Percentiles rank a stretch among this genome's conserved stretches.
These are phyloP conservation scores for Sussaba pulchella DNA, from an alignment of 2,888 invertebrate species.

Conservation along the genomic window DNA sequence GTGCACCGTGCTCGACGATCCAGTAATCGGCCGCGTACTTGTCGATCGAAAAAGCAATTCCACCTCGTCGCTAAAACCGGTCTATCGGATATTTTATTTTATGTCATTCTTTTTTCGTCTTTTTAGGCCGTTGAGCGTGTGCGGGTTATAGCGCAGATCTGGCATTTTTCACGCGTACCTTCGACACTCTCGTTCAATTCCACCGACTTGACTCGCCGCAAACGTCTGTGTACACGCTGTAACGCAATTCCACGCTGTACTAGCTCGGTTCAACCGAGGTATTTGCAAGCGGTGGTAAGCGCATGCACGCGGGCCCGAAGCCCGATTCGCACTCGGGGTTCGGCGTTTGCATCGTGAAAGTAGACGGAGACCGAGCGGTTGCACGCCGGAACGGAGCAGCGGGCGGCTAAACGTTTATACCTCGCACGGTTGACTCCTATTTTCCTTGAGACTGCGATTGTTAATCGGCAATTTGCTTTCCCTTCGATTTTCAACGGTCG, in stretches of 20 bases:
- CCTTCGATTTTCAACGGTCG: slow-evolving; percentile 28
- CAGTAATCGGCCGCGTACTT: background rate
- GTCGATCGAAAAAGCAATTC: slow-evolving; percentile 42
- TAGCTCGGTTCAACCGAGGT: slow-evolving; percentile 3
- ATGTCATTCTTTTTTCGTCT: slow-evolving; percentile 3
- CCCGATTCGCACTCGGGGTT: background rate
- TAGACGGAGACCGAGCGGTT: slow-evolving; percentile 36
- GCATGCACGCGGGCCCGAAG: slow-evolving; percentile 1
- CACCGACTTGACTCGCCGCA: background rate
- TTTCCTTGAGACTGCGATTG: slow-evolving; percentile 30
- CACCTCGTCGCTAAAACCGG: slow-evolving; percentile 42
- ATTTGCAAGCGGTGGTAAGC: slow-evolving; percentile 20
- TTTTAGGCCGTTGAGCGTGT: background rate
- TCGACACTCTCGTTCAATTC: slow-evolving; percentile 35
- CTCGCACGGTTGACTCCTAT: slow-evolving; percentile 34
- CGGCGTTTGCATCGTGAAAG: slow-evolving; percentile 49
- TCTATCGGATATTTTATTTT: slow-evolving; percentile 21
- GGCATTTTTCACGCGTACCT: slow-evolving; percentile 42
- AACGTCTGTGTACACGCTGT: too few relatives aligned
- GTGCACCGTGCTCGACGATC: slow-evolving; percentile 4
- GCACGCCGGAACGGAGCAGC: slow-evolving; percentile 9
- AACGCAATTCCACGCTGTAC: background rate
- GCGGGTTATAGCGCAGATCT: slow-evolving; percentile 36
- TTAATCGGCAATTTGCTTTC: slow-evolving; percentile 45
- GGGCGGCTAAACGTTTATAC: slow-evolving; percentile 5